Evolutionary conservation across 2,113 vertebrate species (phyloP).

Genomic region (Sclerurus mexicanus): DNA sequence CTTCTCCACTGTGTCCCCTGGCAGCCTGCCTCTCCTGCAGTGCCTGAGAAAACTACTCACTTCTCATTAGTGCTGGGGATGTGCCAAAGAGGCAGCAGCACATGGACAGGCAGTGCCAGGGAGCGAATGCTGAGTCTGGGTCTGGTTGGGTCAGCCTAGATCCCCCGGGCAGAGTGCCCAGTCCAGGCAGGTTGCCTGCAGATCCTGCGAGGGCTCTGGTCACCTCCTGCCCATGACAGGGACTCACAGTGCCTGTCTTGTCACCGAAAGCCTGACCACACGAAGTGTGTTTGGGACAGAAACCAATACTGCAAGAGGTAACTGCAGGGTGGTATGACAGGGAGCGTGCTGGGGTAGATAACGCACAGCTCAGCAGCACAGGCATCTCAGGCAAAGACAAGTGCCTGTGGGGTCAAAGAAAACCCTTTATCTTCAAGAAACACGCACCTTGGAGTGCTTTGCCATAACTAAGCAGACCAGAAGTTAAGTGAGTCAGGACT

Average conservation of each 20-base stretch:
- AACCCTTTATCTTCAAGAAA: slow-evolving; percentile 34
- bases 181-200: background rate
- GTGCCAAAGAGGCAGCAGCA: background rate
- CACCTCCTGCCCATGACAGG: background rate
- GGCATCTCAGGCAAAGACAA: background rate
- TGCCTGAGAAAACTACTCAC: background rate
- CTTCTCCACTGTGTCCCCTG: background rate
- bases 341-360: background rate
- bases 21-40: background rate
- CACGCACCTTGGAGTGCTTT: background rate
- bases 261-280: background rate
- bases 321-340: background rate
- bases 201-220: background rate
- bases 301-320: background rate
- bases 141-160: background rate
- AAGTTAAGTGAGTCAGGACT: slow-evolving; percentile 16
- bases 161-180: background rate
- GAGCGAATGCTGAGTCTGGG: background rate
- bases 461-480: background rate
- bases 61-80: background rate
- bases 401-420: background rate
- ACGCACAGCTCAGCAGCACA: background rate
- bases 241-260: background rate
- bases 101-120: background rate
- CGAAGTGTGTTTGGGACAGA: fast-evolving